Base-by-base conservation (phyloP, 2,797 vertebrate genomes). In the Pelobates cultripes region DNA sequence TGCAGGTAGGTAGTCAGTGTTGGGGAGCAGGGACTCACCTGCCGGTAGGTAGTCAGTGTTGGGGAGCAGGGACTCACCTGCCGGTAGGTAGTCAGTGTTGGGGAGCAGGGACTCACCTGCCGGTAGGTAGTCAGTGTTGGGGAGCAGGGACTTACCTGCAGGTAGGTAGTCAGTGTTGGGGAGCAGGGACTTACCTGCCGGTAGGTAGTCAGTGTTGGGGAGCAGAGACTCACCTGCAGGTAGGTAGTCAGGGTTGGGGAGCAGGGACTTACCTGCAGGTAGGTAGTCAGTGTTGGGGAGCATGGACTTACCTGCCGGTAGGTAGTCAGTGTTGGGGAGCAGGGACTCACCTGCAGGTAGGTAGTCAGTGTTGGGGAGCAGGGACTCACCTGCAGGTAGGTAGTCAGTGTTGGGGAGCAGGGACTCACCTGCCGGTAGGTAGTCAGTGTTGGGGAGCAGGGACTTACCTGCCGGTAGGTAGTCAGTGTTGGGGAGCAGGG, bases 121-220 rank as follows among this genome's bases (percentile, higher is more conserved):
- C 2, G 28, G 28, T 12, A 40, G 44, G 7, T 77, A 68, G 28
- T 42, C 45, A 47, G 2, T 1, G 2, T 1, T 5, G 45, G 45
- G 45, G 1, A 47, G 45, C 45, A 5, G 9, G 45, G 1, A 28
- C 28, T 28, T 2, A 28, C 28, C 28, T 47, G 45, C 45, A 5
- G 1, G 45, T 10, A 47, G 45, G 45, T 10, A 47, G 45, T 1
- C 9, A 10, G 9, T 1, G 45, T 0, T 61, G 3, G 71, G 41
- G 47, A n/a, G n/a, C n/a, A 57, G 43, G 43, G 15, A 77, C 60
- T 82, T 68, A 82, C 80, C 68, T 77, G 68, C 74, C 57, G 80
- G 68, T 40, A 68, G 28, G 53, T 28, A 28, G 28, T 1, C 28
- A 28, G 28, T 0, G 45, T 0, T 61, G 3, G 71, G 41, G 28